Conservation (phyloP, 2,113 vertebrate genomes). For the Romanogobio albipinnatus region DNA sequence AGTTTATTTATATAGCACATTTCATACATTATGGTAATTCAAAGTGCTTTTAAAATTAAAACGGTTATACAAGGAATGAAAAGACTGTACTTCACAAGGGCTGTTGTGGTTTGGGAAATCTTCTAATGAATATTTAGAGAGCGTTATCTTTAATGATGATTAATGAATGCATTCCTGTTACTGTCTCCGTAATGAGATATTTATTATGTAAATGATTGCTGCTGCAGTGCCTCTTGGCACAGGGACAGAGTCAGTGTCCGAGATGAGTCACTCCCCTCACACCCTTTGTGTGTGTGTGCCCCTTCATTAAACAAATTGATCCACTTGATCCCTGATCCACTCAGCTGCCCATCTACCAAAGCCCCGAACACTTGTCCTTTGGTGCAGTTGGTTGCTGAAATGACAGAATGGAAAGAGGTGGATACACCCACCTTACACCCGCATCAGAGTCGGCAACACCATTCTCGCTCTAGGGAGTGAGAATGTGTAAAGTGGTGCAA, state of each 20-base stretch:
- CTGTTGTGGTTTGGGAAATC: constrained; percentile 16
- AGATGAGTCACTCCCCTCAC: constrained; percentile 68
- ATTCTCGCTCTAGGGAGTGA: constrained; percentile 70
- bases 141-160: constrained; percentile 2
- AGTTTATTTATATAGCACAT: too few relatives aligned
- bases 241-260: constrained; percentile 64
- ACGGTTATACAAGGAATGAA: too few relatives aligned
- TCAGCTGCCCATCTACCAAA: constrained; percentile 43
- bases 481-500: constrained; percentile 72
- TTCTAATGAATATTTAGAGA: constrained; percentile 9
- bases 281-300: constrained; percentile 47
- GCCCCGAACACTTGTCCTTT: constrained; percentile 19
- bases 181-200: constrained; percentile 48
- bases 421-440: constrained; percentile 58
- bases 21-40: too few relatives aligned
- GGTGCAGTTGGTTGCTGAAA: constrained; percentile 25
- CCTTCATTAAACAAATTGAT: constrained; percentile 67
- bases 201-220: constrained; percentile 60
- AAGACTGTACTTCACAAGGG: constrained; percentile 1
- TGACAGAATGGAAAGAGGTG: constrained; percentile 38
- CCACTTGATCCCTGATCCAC: constrained; percentile 67
- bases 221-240: constrained; percentile 68
- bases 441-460: constrained; percentile 52
- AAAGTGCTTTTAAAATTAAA: too few relatives aligned
- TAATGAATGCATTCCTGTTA: constrained; percentile 15